Evolutionary conservation across 2,113 vertebrate genomes (phyloP), one percentile per base, ranked within the genome.

Genomic region (Channa maculata): DNA sequence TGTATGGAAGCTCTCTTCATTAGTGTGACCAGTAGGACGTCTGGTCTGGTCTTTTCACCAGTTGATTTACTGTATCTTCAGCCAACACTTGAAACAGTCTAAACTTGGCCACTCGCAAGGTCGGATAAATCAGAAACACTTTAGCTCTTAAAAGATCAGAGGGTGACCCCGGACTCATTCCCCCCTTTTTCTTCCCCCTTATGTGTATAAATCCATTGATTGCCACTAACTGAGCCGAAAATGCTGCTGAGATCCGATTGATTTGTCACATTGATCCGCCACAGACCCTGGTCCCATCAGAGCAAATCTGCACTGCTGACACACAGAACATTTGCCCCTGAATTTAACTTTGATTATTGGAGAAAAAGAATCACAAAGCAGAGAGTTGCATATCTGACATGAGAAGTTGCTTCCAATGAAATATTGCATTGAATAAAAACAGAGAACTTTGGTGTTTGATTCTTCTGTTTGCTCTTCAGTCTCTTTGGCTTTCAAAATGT

Each of bases 211-310:
- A 66, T 24, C 5, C 59, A 82, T 76, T 48, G 70, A 84, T 84
- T 74, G 63, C 64, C 75, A 34, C 77, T 79, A 77, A 83, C 63
- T 62, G 77, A 73, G 80, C n/a, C 39, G 70, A 83, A 85, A 87
- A 80, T 50, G 68, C 77, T 37, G 65, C 82, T 58, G 10, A 79
- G 62, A 79, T 74, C 78, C 8, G 34, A 80, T 77, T 59, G 75
- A 64, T 80, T 68, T 0, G 14, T 61, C 37, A 8, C 1, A 74
- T 83, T 75, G 82, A 88, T 87, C 80, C 11, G 48, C 52, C 24
- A 38, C 34, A 58, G 55, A 75, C 67, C 52, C 15, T 0, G 8
- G 14, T 2, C 48, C 8, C 36, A 24, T 44, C 76, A 50, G 33
- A 71, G 54, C 41, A 43, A 15, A 53, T 46, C 53, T 33, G 14